Evolutionary conservation across 2,888 invertebrate species (phyloP), one percentile per base, ranked within the genome.

Genomic region (Acleris laterana): DNA sequence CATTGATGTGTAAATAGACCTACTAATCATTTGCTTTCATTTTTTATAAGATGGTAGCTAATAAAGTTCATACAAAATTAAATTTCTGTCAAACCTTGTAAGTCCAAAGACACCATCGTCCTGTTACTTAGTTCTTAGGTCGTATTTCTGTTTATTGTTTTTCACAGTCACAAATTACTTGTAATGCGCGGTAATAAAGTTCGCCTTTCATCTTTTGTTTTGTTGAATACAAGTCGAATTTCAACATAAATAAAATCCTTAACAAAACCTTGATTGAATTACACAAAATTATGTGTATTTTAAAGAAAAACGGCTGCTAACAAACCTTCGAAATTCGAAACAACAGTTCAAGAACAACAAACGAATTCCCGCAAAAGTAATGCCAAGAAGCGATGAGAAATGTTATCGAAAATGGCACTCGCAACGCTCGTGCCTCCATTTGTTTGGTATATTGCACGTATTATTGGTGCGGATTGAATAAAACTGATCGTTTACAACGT

Each of bases 381-480:
- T 58, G 65, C 49, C 53, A 69, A 56, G 46, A 61, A 46, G 32
- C 49, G 61, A 63, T 68, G 53, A 63, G 63, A 64, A 64, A 64
- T 64, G 59, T 55, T 64, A 64, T 64, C 59, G 64, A 64, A 59
- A 59, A 64, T 59, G 53, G 64, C 64, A 53, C 59, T 52, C 52
- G 17, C 64, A 59, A 64, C 64, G 64, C 53, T 49, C 49, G 59
- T 17, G 17, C 49, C 46, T n/a, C 46, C 64, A 59, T 64, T 64
- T 64, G 53, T 64, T 59, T 53, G 53, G 53, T 64, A 64, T 64
- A 64, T 59, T 64, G 53, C 59, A 59, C 38, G 64, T 59, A 53
- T 64, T 64, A 64, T 64, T 59, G 64, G 59, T 19, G 17, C 48
- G 53, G 42, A 64, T 59, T 64, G 64, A 59, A 64, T 53, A 42